Conservation (phyloP, 2,888 invertebrate genomes). For the Cyclophora albipunctata region DNA sequence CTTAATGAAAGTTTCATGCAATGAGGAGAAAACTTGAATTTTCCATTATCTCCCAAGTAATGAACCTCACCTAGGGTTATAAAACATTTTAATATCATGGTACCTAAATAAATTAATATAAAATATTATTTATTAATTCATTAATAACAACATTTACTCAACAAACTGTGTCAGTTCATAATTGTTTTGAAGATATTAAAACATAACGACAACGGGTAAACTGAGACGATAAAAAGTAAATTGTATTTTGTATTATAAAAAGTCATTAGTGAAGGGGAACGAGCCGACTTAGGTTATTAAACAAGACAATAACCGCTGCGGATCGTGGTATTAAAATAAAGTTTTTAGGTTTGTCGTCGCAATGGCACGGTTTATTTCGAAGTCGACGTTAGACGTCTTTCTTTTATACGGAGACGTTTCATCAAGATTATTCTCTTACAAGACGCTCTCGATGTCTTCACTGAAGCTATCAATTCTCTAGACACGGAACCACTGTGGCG, state of each 20-base stretch:
- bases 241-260: constrained; percentile 16
- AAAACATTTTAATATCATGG: no score
- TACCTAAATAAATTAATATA: no score
- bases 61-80: no score
- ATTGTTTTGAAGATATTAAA: no score
- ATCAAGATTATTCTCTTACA: constrained; percentile 64
- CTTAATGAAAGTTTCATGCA: no score
- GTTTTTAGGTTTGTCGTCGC: constrained; percentile 40
- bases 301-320: constrained; percentile 44
- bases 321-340: constrained; percentile 45
- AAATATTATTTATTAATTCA: no score
- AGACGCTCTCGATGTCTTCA: constrained; percentile 39
- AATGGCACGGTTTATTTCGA: constrained; percentile 43
- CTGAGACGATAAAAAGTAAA: neutral
- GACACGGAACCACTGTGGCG: constrained; percentile 17
- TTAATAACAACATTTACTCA: no score
- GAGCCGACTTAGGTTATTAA: constrained; percentile 40
- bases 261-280: constrained; percentile 20
- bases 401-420: constrained; percentile 57
- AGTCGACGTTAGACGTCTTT: constrained; percentile 38
- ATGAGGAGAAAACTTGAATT: no score
- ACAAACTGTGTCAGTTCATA: no score
- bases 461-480: constrained; percentile 44
- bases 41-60: no score
- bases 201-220: no score